Evolutionary conservation across 2,113 vertebrate genomes (phyloP), one percentile per base, ranked within the genome.

Genomic region (Riparia riparia): DNA sequence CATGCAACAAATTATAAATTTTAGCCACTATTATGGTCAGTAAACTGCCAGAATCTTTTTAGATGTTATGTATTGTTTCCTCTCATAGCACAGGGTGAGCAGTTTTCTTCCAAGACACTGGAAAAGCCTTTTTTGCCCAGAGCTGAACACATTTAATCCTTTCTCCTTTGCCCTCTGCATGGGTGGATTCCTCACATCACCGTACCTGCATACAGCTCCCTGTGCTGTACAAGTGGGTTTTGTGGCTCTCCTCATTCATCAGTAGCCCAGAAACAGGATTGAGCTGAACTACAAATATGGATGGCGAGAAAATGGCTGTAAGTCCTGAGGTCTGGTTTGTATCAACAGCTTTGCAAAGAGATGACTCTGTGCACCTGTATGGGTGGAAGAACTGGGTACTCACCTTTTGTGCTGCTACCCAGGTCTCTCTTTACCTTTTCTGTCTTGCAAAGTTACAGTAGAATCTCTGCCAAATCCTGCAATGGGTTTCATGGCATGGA

Each of bases 151-250:
- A 5, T 70, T 85, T 82, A 81, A 63, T 73, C 29, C 29, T 72
- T 63, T 61, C 77, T 68, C 17, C 83, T 32, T 58, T 80, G 41
- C 42, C 28, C 32, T 54, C 26, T 56, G 21, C 22, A 24, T 31
- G 19, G 54, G 21, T 65, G 18, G 24, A 20, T 66, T 58, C 17
- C 45, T 82, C 22, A 44, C 31, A 14, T 42, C 0, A 1, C 22
- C n/a, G 11, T 3, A 5, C 10, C 25, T 85, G 37, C 4, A 2
- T 44, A 32, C 22, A 60, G 16, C 15, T 87, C 28, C 49, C 24
- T 4, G 1, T 39, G 28, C 47, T 0, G 0, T 19, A 34, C 0
- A 0, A 64, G 14, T 14, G 37, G 22, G 22, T 82, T 41, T 61
- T 7, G 2, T 53, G 39, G 24, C 42, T 85, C 42, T 53, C 10